Evolutionary conservation across 2,888 invertebrate species (phyloP).

Genomic region (Pristionchus entomophagus): DNA sequence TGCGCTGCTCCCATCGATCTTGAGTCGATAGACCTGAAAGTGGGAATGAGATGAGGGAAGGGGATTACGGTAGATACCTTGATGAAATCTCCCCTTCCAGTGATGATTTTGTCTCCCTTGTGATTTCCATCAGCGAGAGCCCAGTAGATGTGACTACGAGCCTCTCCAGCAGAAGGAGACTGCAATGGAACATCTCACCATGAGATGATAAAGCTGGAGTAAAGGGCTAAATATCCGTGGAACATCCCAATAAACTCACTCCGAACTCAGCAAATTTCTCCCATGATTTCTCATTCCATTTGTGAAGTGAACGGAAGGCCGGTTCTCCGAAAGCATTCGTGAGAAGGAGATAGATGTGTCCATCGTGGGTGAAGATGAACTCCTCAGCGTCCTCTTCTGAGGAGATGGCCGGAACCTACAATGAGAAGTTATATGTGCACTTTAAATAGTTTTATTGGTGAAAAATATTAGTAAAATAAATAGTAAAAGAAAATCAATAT

Average conservation of each 20-base stretch:
- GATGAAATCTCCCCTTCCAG: constrained; percentile 8
- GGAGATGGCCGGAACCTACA: constrained; percentile 52
- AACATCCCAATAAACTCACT: constrained; percentile 45
- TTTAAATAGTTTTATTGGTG: no score
- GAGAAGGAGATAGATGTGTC: constrained; percentile 54
- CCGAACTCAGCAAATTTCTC: constrained; percentile 49
- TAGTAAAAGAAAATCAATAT: neutral
- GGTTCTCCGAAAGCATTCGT: constrained; percentile 54
- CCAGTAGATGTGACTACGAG: constrained; percentile 38
- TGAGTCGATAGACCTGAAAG: constrained; percentile 32
- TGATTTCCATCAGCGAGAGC: constrained; percentile 24
- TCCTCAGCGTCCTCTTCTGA: constrained; percentile 60
- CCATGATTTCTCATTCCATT: constrained; percentile 57
- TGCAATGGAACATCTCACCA: no score
- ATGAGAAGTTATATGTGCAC: no score
- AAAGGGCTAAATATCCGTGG: no score
- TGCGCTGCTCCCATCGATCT: neutral
- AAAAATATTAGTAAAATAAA: no score
- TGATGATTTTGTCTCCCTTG: constrained; percentile 38
- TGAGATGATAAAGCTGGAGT: no score
- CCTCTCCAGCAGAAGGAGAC: constrained; percentile 6
- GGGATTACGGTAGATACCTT: constrained; percentile 18
- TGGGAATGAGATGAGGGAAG: neutral
- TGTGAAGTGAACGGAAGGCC: constrained; percentile 52
- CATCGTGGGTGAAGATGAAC: constrained; percentile 54